Conservation (phyloP, 1,140 invertebrate species). For the Protaetia brevitarsis region DNA sequence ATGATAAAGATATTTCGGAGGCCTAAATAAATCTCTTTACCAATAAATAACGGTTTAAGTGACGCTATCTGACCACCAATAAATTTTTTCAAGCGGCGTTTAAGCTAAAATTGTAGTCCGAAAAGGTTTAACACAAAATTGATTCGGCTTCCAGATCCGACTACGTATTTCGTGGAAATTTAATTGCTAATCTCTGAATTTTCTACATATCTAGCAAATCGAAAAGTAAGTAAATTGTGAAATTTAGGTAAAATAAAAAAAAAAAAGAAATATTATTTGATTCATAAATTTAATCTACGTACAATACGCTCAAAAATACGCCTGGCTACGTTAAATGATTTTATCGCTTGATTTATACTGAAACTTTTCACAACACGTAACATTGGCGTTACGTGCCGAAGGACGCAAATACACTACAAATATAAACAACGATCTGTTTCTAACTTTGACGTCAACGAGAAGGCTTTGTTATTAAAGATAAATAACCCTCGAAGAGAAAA, state of each 20-base stretch:
- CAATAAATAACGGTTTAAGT: not conserved
- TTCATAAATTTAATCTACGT: conserved; percentile 10
- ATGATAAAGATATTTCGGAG: too few relatives aligned
- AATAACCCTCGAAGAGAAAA: not conserved
- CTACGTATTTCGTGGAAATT: too few relatives aligned
- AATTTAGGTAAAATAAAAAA: not conserved
- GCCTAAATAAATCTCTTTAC: conserved; percentile 1
- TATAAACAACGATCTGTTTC: conserved; percentile 9
- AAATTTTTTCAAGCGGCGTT: not conserved
- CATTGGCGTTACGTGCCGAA: not conserved
- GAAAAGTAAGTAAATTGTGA: not conserved
- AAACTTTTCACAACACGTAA: conserved; percentile 5
- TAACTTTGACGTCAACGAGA: not conserved
- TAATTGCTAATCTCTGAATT: not conserved
- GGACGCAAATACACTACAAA: not conserved
- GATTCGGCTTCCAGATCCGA: not conserved
- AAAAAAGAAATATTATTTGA: not conserved
- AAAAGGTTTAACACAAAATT: not conserved
- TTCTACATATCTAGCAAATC: not conserved
- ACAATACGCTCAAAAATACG: not conserved
- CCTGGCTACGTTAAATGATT: conserved; percentile 5
- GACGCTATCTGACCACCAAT: conserved; percentile 3
- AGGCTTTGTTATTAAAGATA: not conserved
- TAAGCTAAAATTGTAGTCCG: not conserved
- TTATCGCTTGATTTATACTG: conserved; percentile 10